phyloP scores from a whole-genome alignment of 2,113 vertebrate species.

The Tylochromis polylepis region DNA sequence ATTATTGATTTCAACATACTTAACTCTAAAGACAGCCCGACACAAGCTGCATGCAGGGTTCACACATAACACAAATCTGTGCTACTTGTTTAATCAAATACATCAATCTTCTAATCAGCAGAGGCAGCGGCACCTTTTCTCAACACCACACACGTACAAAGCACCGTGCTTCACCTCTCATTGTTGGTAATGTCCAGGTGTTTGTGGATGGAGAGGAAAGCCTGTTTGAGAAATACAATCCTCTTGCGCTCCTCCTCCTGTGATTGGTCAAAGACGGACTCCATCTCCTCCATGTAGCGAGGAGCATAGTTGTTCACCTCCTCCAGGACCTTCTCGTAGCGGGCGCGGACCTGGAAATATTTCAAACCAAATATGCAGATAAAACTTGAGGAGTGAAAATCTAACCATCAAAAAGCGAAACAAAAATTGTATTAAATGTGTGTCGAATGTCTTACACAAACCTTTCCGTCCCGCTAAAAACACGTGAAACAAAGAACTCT shows the following conservation, averaged over 20 bases:
- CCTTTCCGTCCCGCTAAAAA: fast-evolving
- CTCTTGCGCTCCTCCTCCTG: conserved; percentile 80
- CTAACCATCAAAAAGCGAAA: fast-evolving
- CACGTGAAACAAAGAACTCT: background rate
- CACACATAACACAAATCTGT: background rate
- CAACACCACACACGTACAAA: background rate
- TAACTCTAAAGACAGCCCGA: background rate
- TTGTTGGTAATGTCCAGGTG: conserved; percentile 80
- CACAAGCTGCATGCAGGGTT: background rate
- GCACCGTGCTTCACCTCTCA: conserved; percentile 61
- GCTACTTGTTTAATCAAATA: background rate
- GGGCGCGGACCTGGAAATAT: conserved; percentile 65
- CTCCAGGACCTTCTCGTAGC: conserved; percentile 80
- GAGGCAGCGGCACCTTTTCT: background rate
- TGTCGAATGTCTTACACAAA: background rate
- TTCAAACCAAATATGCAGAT: background rate
- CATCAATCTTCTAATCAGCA: background rate
- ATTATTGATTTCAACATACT: conserved; percentile 5
- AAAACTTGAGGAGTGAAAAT: fast-evolving
- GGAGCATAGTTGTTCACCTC: conserved; percentile 80
- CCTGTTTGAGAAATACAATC: conserved; percentile 79
- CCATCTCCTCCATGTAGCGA: conserved; percentile 87
- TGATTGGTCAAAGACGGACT: conserved; percentile 80
- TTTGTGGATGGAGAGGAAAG: conserved; percentile 77
- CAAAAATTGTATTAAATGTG: background rate